Conservation (phyloP, 53 echinoderm and acorn worm species). For the Paracentrotus lividus region DNA sequence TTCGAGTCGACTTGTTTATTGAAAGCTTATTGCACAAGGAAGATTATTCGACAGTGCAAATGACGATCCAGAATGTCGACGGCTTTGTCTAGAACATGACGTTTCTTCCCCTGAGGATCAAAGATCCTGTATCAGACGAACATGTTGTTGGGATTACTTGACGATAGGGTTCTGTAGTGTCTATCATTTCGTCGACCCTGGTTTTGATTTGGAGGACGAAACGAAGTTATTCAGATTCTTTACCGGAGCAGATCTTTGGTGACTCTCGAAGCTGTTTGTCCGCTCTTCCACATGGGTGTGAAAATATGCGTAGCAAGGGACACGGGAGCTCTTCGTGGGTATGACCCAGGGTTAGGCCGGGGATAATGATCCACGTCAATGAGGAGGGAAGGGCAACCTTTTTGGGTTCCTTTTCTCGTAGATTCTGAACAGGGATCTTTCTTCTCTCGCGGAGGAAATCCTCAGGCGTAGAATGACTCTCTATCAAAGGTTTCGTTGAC, state of each 20-base stretch:
- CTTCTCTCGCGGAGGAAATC: too few relatives aligned
- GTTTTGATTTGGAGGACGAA: neutral
- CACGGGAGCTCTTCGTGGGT: too few relatives aligned
- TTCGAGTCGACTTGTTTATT: too few relatives aligned
- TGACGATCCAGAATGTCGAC: neutral
- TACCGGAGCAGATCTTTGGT: neutral
- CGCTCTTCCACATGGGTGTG: too few relatives aligned
- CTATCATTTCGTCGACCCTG: neutral
- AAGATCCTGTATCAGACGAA: neutral
- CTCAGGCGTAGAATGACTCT: too few relatives aligned
- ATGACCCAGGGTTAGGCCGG: too few relatives aligned
- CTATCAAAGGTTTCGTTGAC: too few relatives aligned
- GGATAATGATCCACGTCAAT: too few relatives aligned
- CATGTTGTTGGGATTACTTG: neutral
- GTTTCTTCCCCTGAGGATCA: neutral
- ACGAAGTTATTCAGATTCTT: neutral
- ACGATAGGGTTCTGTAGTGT: neutral
- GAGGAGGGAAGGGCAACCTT: too few relatives aligned
- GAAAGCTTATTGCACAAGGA: neutral
- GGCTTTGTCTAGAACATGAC: neutral
- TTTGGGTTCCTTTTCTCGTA: too few relatives aligned
- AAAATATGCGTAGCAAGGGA: too few relatives aligned
- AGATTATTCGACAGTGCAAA: neutral
- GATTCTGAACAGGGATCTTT: too few relatives aligned
- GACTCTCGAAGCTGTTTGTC: neutral